phyloP scores from a whole-genome alignment of 2,888 invertebrate species.

The Aromia moschata region DNA sequence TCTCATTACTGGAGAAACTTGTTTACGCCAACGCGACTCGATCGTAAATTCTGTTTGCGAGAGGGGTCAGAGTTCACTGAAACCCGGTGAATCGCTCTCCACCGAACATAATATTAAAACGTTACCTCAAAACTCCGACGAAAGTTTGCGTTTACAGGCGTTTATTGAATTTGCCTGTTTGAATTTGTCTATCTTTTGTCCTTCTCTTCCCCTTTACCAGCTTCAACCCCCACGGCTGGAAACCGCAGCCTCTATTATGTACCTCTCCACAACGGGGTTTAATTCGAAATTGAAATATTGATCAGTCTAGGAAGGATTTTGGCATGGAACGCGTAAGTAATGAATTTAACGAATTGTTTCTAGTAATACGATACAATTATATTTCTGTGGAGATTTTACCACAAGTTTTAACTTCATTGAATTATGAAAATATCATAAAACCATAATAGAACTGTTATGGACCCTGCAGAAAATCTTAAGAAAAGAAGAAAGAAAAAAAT shows the following conservation, averaged over 20 bases:
- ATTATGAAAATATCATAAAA: too few relatives aligned
- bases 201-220: not conserved
- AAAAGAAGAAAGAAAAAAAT: too few relatives aligned
- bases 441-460: too few relatives aligned
- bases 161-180: slow-evolving; percentile 3
- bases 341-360: too few relatives aligned
- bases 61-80: slow-evolving; percentile 35
- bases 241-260: not conserved
- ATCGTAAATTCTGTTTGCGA: slow-evolving; percentile 50
- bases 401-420: too few relatives aligned
- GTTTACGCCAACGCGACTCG: slow-evolving; percentile 44
- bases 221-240: not conserved
- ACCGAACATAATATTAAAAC: slow-evolving; percentile 31
- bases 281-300: not conserved
- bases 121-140: slow-evolving; percentile 21
- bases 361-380: too few relatives aligned
- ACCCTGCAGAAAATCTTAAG: too few relatives aligned
- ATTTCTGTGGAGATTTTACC: too few relatives aligned
- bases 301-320: not conserved
- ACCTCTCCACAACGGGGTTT: not conserved
- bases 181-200: not conserved
- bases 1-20: slow-evolving; percentile 55
- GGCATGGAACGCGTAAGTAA: not conserved
- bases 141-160: slow-evolving; percentile 6
- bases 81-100: slow-evolving; percentile 5